A percentile compares a stretch with the other conserved stretches of the same genome.
Conservation (phyloP, 2,888 invertebrate genomes). For the Sarcophaga caerulescens region DNA sequence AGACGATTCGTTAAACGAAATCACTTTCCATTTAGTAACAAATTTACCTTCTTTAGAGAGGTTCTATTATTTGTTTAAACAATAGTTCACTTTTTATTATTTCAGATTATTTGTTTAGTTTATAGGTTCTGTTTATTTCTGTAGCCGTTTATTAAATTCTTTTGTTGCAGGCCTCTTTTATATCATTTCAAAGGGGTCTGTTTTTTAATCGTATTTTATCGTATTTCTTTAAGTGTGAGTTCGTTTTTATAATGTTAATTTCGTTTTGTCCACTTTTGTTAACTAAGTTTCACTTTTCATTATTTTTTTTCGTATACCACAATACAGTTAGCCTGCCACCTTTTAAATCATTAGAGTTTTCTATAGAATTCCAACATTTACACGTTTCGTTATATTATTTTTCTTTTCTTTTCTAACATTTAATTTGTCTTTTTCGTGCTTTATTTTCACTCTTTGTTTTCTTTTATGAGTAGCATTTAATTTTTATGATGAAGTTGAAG, state of each 20-base stretch:
- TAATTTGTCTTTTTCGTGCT: conserved; percentile 33
- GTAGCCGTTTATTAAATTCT: conserved; percentile 13
- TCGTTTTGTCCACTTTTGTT: conserved; percentile 31
- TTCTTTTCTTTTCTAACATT: background rate
- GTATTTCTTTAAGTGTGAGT: background rate
- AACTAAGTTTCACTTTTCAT: conserved; percentile 59
- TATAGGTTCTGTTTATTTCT: conserved; percentile 19
- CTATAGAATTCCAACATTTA: conserved; percentile 16
- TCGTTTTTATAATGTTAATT: conserved; percentile 62
- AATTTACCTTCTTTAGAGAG: conserved; percentile 49
- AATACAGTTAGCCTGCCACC: background rate
- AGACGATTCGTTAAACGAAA: conserved; percentile 1
- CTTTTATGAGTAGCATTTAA: conserved; percentile 19
- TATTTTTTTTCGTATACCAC: background rate
- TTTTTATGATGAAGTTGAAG: background rate
- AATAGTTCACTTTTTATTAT: conserved; percentile 28
- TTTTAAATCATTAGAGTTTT: conserved; percentile 19
- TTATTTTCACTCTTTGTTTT: conserved; percentile 30
- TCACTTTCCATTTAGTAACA: conserved; percentile 44
- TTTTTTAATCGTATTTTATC: background rate
- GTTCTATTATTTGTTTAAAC: conserved; percentile 33
- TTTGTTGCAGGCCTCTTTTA: conserved; percentile 15
- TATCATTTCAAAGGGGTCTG: background rate
- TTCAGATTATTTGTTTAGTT: background rate
- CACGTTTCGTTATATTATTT: conserved; percentile 7